Percentiles rank a stretch among this genome's conserved stretches.
These are phyloP conservation scores for Echinops telfairi DNA, from an alignment of 2,113 vertebrate genomes.

Conservation along the genomic window DNA sequence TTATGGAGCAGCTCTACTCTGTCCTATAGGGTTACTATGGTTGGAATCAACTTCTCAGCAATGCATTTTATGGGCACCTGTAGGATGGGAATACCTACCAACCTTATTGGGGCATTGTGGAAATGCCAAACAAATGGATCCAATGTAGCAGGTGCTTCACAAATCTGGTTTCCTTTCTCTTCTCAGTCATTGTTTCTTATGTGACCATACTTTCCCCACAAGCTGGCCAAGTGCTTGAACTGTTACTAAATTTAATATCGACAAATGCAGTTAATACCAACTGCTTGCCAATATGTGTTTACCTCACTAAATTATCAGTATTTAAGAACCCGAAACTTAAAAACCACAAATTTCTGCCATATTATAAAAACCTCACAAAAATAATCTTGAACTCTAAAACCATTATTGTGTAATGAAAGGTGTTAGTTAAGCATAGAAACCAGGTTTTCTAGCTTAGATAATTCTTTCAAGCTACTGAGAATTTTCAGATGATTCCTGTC, in stretches of 20 bases:
- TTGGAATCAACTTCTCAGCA: too few species aligned
- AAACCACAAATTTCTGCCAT: constrained; percentile 1
- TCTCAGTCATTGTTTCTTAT: constrained; percentile 39
- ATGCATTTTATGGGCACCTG: too few species aligned
- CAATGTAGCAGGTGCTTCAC: constrained; percentile 5
- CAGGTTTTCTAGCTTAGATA: neutral
- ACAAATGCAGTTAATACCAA: constrained; percentile 57
- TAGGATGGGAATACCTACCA: neutral
- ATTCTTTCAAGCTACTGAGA: constrained; percentile 43
- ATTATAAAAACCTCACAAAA: constrained; percentile 52
- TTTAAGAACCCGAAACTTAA: constrained; percentile 21
- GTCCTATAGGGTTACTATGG: neutral
- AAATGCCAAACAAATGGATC: constrained; percentile 33
- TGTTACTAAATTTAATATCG: constrained; percentile 63
- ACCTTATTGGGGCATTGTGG: neutral
- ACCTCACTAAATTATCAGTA: constrained; percentile 23
- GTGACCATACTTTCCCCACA: constrained; percentile 31
- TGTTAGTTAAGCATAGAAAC: neutral
- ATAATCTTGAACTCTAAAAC: constrained; percentile 51
- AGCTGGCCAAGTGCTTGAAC: constrained; percentile 32
- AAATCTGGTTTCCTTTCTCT: constrained; percentile 21
- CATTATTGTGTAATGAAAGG: neutral
- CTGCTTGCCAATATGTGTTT: constrained; percentile 40
- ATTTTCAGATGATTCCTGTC: constrained; percentile 14
- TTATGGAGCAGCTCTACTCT: neutral